Evolutionary conservation across 2,113 vertebrate species (phyloP).

Genomic region (Calidris pygmaea): DNA sequence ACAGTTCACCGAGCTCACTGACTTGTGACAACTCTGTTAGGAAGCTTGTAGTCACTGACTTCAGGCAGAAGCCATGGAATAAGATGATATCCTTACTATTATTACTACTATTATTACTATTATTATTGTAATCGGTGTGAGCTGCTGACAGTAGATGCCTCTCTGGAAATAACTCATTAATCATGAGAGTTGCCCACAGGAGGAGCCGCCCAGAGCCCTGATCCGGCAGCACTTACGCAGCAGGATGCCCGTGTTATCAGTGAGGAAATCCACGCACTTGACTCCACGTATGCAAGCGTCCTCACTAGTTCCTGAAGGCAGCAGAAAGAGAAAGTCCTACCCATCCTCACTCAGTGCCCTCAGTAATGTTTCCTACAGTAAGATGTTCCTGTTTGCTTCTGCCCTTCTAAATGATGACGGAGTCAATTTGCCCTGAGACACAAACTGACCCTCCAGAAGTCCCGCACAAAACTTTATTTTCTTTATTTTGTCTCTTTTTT

Average conservation of each 20-base stretch:
- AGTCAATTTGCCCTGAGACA: background rate
- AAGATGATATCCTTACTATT: background rate
- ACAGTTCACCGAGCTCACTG: no score
- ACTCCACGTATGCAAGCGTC: slow-evolving; percentile 20
- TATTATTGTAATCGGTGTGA: background rate
- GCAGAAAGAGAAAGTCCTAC: slow-evolving; percentile 49
- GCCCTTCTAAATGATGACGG: background rate
- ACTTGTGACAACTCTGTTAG: background rate
- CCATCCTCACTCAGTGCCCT: background rate
- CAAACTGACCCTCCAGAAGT: background rate
- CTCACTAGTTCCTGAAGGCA: slow-evolving; percentile 46
- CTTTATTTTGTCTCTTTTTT: background rate
- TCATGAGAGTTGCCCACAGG: background rate
- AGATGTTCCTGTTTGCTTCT: background rate
- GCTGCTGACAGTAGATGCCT: slow-evolving; percentile 2
- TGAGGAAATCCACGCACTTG: slow-evolving; percentile 59
- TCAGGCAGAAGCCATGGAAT: background rate
- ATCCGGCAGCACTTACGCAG: slow-evolving; percentile 48
- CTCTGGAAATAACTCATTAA: slow-evolving; percentile 31
- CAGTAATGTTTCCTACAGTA: background rate
- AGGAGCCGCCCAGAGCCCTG: slow-evolving; percentile 27
- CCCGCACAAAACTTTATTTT: background rate
- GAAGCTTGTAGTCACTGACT: background rate
- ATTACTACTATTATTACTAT: background rate
- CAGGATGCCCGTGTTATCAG: slow-evolving; percentile 66